Conservation (phyloP, 2,888 invertebrate genomes). For the Cynaeus angustus region DNA sequence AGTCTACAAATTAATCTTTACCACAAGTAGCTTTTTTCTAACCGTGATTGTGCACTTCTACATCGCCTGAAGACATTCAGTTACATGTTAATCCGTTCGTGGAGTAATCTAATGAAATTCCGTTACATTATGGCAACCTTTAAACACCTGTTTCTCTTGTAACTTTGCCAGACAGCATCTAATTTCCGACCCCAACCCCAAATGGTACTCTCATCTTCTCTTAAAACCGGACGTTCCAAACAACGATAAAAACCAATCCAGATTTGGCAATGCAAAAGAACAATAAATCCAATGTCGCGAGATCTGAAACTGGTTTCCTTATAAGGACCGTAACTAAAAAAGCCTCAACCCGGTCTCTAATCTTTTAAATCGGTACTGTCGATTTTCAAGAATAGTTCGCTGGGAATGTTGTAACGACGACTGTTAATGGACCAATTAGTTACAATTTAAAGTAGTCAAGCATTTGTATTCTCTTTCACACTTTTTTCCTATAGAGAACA, state of each 20-base stretch:
- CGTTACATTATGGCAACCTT: constrained; percentile 14
- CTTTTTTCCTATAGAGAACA: constrained; percentile 19
- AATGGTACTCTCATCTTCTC: background rate
- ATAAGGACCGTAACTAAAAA: constrained; percentile 37
- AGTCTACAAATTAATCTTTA: background rate
- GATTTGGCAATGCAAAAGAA: constrained; percentile 38
- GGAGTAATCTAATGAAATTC: constrained; percentile 7
- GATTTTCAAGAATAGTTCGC: constrained; percentile 40
- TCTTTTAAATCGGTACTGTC: constrained; percentile 41
- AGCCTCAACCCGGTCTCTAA: constrained; percentile 39
- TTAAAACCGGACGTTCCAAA: constrained; percentile 26
- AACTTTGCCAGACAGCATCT: constrained; percentile 11
- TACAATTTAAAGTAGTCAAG: constrained; percentile 27
- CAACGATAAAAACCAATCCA: constrained; percentile 35
- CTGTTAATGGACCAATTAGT: constrained; percentile 42
- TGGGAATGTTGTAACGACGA: constrained; percentile 37
- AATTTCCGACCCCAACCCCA: constrained; percentile 6
- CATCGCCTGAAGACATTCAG: background rate
- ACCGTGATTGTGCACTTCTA: background rate
- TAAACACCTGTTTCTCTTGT: constrained; percentile 22
- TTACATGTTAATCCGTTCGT: background rate
- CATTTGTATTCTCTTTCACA: constrained; percentile 27
- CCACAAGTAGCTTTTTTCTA: background rate
- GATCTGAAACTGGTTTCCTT: constrained; percentile 39
- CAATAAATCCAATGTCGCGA: constrained; percentile 40